phyloP scores from a whole-genome alignment of 2,888 invertebrate genomes.

The Chrysopilus asiliformis region DNA sequence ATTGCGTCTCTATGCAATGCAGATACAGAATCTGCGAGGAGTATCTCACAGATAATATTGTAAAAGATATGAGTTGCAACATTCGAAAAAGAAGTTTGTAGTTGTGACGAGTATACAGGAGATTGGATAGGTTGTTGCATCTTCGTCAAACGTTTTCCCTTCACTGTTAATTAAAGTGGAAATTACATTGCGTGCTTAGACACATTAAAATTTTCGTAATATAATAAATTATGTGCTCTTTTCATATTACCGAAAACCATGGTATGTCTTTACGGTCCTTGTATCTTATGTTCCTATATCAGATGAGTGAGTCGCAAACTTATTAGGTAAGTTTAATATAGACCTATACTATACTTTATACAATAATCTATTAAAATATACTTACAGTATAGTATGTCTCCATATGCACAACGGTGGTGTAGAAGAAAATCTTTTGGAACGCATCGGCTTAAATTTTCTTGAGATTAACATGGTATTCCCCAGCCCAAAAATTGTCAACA shows the following conservation, averaged over 20 bases:
- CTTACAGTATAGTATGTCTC: background rate
- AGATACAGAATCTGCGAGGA: too few species aligned
- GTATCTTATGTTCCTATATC: too few species aligned
- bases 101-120: too few species aligned
- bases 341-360: background rate
- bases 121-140: too few species aligned
- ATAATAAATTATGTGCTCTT: slow-evolving; percentile 5
- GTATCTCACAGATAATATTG: too few species aligned
- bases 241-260: too few species aligned
- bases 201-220: slow-evolving; percentile 14
- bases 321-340: background rate
- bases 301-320: background rate
- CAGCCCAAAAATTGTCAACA: slow-evolving; percentile 20
- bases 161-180: slow-evolving; percentile 33
- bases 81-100: too few species aligned
- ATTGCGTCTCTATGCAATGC: too few species aligned
- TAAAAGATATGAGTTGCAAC: too few species aligned
- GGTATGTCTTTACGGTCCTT: too few species aligned
- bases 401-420: background rate
- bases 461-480: background rate
- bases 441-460: background rate
- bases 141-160: too few species aligned
- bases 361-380: background rate
- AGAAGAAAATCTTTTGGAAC: too few species aligned
- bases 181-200: slow-evolving; percentile 38